These are phyloP conservation scores for Tetraodon nigroviridis DNA, from an alignment of 2,113 vertebrate genomes.

Conservation along the genomic window DNA sequence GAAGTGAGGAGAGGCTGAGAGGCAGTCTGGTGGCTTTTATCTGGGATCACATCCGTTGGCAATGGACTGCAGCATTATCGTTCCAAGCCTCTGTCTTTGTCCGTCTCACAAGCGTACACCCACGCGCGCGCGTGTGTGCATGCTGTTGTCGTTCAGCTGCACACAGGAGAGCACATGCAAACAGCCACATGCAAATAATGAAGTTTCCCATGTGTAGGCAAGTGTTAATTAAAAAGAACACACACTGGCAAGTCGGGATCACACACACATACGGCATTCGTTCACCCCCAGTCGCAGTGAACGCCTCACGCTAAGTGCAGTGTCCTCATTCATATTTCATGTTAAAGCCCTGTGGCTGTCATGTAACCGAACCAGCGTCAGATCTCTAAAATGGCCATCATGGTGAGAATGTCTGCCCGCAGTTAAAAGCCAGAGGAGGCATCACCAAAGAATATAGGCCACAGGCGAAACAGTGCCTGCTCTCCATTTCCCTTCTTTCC, in stretches of 20 bases:
- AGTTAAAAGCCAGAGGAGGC: slow-evolving; percentile 45
- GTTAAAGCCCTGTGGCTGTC: slow-evolving; percentile 42
- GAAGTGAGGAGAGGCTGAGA: slow-evolving; percentile 37
- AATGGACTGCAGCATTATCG: slow-evolving; percentile 41
- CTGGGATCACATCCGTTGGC: slow-evolving; percentile 56
- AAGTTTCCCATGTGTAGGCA: slow-evolving; percentile 33
- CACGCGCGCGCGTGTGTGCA: slow-evolving; percentile 8
- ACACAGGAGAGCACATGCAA: slow-evolving; percentile 26
- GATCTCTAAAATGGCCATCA: slow-evolving; percentile 54
- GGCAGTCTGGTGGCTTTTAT: slow-evolving; percentile 53
- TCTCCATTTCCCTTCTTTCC: slow-evolving; percentile 12
- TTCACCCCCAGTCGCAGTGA: slow-evolving; percentile 19
- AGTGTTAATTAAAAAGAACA: slow-evolving; percentile 48
- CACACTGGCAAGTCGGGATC: neutral
- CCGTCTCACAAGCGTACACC: slow-evolving; percentile 11
- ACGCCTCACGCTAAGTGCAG: slow-evolving; percentile 30
- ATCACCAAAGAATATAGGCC: slow-evolving; percentile 56
- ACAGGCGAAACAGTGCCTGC: slow-evolving; percentile 34
- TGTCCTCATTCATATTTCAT: slow-evolving; percentile 56
- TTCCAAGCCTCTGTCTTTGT: slow-evolving; percentile 57
- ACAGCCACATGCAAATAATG: slow-evolving; percentile 17
- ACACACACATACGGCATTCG: slow-evolving; percentile 1
- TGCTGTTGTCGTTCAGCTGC: slow-evolving; percentile 25
- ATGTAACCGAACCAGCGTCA: slow-evolving; percentile 54
- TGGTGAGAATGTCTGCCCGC: slow-evolving; percentile 26